phyloP scores from a whole-genome alignment of 1,140 invertebrate species.

The Callitettix versicolor region DNA sequence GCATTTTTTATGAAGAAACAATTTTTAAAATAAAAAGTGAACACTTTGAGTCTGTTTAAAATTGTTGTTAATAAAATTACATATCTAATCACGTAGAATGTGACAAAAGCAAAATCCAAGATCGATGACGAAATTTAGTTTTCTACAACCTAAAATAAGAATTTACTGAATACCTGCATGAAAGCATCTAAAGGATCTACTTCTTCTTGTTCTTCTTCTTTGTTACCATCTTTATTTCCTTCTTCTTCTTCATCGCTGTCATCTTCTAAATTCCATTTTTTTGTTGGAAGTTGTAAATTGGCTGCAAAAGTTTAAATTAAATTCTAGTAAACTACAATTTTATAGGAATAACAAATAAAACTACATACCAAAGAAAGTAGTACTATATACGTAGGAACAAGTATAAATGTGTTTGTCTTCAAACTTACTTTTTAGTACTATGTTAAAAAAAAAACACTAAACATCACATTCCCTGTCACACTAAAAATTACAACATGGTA shows the following conservation, averaged over 20 bases:
- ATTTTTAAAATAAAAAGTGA: too few relatives aligned
- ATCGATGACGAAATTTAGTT: too few relatives aligned
- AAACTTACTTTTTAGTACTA: background rate
- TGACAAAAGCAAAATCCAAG: too few relatives aligned
- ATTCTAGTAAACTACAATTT: background rate
- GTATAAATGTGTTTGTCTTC: too few relatives aligned
- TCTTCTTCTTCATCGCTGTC: conserved; percentile 70
- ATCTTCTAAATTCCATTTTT: conserved; percentile 89
- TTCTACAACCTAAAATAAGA: too few relatives aligned
- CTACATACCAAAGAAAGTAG: background rate
- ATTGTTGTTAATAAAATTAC: too few relatives aligned
- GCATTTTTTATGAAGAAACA: too few relatives aligned
- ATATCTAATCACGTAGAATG: too few relatives aligned
- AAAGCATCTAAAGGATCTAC: conserved; percentile 94
- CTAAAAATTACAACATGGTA: too few relatives aligned
- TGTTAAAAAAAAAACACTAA: conserved; percentile 15
- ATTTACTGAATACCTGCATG: conserved; percentile 84
- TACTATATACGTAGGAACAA: too few relatives aligned
- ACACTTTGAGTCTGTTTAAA: too few relatives aligned
- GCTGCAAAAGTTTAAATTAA: conserved; percentile 31
- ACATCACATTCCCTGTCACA: too few relatives aligned
- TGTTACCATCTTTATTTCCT: conserved; percentile 41
- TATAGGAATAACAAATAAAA: background rate
- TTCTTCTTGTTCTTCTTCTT: conserved; percentile 50
- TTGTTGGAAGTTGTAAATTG: conserved; percentile 47